Conservation (phyloP, 2,888 invertebrate genomes). For the Molanna angustata region DNA sequence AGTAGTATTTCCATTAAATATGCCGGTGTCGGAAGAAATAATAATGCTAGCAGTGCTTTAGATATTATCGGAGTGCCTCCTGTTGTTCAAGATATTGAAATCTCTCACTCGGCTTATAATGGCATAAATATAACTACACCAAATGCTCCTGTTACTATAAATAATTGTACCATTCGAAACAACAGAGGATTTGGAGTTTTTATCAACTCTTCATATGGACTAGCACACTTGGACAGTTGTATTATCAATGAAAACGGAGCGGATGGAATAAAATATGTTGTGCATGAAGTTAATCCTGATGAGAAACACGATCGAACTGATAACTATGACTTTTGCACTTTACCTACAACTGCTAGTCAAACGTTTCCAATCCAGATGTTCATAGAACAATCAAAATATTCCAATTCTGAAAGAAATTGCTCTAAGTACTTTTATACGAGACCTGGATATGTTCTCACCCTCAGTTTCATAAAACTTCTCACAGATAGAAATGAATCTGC, state of each 20-base stretch:
- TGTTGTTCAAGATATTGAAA: conserved; percentile 75
- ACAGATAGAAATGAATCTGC: conserved; percentile 75
- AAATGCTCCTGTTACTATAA: conserved; percentile 74
- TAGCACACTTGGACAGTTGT: conserved; percentile 75
- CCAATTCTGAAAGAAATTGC: conserved; percentile 68
- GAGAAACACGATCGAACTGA: conserved; percentile 72
- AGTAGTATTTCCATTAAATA: conserved; percentile 76
- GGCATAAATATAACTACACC: conserved; percentile 88
- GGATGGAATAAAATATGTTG: conserved; percentile 85
- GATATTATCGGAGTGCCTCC: conserved; percentile 91
- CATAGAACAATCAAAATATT: conserved; percentile 74
- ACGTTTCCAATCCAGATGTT: conserved; percentile 84
- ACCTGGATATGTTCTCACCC: conserved; percentile 76
- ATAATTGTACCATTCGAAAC: conserved; percentile 77
- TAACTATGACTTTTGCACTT: conserved; percentile 80
- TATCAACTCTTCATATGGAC: conserved; percentile 84
- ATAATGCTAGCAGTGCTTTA: conserved; percentile 78
- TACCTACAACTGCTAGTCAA: conserved; percentile 80
- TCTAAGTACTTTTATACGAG: conserved; percentile 77
- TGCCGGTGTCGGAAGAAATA: conserved; percentile 80
- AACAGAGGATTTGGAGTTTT: conserved; percentile 88
- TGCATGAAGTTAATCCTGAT: conserved; percentile 75
- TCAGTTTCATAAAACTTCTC: conserved; percentile 80
- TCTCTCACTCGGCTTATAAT: conserved; percentile 87
- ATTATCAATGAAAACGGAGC: conserved; percentile 81